Evolutionary conservation across 2,113 vertebrate species (phyloP).

Genomic region (Coregonus clupeaformis): DNA sequence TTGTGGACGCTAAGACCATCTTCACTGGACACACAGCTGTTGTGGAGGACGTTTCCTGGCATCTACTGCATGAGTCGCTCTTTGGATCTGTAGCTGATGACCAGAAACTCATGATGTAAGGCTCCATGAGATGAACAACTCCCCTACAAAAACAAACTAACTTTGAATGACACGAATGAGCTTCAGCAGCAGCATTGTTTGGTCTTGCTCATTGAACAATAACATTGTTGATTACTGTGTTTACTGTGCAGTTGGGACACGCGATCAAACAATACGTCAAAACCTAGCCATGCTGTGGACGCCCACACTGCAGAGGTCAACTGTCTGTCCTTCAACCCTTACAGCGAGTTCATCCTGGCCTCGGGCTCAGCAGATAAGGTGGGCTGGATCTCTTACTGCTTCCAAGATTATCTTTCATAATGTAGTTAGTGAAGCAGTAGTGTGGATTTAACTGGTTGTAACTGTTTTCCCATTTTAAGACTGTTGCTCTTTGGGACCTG

Average conservation of each 20-base stretch:
- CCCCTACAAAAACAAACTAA: constrained; percentile 7
- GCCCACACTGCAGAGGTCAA: constrained; percentile 98
- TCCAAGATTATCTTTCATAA: not conserved
- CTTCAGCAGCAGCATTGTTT: not conserved
- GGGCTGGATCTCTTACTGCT: not conserved
- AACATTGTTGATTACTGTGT: not conserved
- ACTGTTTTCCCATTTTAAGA: constrained; percentile 69
- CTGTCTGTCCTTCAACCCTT: constrained; percentile 96
- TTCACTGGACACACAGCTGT: constrained; percentile 97
- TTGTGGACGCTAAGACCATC: constrained; percentile 97
- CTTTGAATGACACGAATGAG: too few relatives aligned
- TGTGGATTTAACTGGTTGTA: not conserved
- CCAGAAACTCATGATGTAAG: constrained; percentile 97
- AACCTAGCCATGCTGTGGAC: constrained; percentile 95
- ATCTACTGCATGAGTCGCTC: constrained; percentile 91
- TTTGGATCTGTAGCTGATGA: constrained; percentile 98
- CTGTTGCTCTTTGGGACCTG: constrained; percentile 96
- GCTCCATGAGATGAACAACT: constrained; percentile 57
- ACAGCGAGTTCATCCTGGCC: constrained; percentile 96
- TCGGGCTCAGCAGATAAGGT: constrained; percentile 97
- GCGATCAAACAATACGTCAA: constrained; percentile 95
- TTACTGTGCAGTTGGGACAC: constrained; percentile 87
- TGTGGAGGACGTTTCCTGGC: constrained; percentile 97
- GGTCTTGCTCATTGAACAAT: constrained; percentile 18
- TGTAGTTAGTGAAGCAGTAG: not conserved